A percentile compares a stretch with the other conserved stretches of the same genome.
Conservation (phyloP, 2,888 invertebrate genomes). For the Hydriomena furcata region DNA sequence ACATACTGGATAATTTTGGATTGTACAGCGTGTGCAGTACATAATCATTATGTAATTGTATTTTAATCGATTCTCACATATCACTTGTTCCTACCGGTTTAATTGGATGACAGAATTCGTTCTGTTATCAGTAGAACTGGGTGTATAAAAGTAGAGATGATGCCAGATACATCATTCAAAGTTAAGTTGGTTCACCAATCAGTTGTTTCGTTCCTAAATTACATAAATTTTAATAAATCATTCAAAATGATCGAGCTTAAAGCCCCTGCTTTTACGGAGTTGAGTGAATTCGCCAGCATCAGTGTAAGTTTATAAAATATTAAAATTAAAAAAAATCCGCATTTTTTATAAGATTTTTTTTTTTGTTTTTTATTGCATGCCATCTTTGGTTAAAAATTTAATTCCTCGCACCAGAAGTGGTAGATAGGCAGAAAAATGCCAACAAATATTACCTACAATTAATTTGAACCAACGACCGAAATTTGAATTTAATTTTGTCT, state of each 20-base stretch:
- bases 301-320: conserved; percentile 59
- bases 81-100: conserved; percentile 17
- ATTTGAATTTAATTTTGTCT: too few relatives aligned
- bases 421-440: too few relatives aligned
- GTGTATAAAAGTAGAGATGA: conserved; percentile 24
- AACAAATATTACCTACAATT: too few relatives aligned
- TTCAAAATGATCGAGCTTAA: conserved; percentile 57
- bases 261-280: conserved; percentile 67
- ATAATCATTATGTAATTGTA: not conserved
- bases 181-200: conserved; percentile 5
- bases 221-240: not conserved
- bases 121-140: conserved; percentile 13
- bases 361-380: too few relatives aligned
- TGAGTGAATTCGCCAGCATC: conserved; percentile 72
- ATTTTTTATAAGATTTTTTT: too few relatives aligned
- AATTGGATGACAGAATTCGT: conserved; percentile 2
- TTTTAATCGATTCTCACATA: not conserved
- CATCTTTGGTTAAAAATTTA: too few relatives aligned
- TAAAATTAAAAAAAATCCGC: too few relatives aligned
- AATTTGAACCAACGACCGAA: too few relatives aligned
- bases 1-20: too few relatives aligned
- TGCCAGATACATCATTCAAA: conserved; percentile 13
- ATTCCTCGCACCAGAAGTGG: too few relatives aligned
- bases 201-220: conserved; percentile 10
- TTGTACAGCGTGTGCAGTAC: too few relatives aligned